phyloP scores from a whole-genome alignment of 2,113 vertebrate genomes.

The Stomatorhinus ivindoensis region DNA sequence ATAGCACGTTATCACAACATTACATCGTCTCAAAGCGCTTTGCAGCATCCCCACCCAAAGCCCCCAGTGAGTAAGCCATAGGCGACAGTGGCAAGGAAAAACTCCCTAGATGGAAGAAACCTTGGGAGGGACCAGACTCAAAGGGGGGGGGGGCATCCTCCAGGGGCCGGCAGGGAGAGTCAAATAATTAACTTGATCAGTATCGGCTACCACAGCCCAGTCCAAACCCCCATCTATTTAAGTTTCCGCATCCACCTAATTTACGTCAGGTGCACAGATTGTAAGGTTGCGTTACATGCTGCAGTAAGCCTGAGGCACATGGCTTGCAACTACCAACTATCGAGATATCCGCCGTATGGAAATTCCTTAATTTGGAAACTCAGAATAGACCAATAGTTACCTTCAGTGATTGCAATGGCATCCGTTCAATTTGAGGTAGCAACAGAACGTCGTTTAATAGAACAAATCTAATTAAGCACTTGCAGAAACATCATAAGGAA shows the following conservation, averaged over 20 bases:
- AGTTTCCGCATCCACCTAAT: background rate
- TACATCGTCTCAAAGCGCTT: too few relatives aligned
- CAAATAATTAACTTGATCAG: background rate
- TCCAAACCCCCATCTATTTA: background rate
- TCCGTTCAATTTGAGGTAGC: background rate
- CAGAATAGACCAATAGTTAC: background rate
- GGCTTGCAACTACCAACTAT: background rate
- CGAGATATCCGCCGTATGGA: background rate
- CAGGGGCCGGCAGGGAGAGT: too few relatives aligned
- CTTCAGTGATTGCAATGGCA: background rate
- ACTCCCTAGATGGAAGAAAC: too few relatives aligned
- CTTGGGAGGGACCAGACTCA: too few relatives aligned
- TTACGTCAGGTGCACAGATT: background rate
- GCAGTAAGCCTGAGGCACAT: background rate
- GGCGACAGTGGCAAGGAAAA: too few relatives aligned
- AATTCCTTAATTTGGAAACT: background rate
- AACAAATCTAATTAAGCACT: background rate
- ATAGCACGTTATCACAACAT: too few relatives aligned
- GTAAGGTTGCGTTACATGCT: background rate
- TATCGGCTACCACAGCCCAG: background rate
- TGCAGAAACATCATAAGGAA: background rate
- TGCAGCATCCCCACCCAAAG: too few relatives aligned
- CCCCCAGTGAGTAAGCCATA: too few relatives aligned
- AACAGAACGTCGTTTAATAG: background rate
- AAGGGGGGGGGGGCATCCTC: too few relatives aligned